Conservation (phyloP, 2,113 vertebrate genomes). For the Odontesthes bonariensis region DNA sequence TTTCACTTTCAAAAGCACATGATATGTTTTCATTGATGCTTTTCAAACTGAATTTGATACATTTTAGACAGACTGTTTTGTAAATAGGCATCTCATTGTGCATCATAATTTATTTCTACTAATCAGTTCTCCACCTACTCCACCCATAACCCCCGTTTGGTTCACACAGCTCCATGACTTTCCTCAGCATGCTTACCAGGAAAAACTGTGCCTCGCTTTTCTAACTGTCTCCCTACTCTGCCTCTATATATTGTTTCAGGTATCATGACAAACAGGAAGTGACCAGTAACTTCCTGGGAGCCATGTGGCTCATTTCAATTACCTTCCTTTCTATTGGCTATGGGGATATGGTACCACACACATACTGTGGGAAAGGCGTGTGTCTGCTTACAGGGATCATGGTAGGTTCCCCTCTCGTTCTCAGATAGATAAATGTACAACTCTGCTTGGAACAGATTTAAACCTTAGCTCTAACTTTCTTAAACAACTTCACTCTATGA, state of each 20-base stretch:
- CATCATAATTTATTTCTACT: conserved; percentile 40
- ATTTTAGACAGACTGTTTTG: conserved; percentile 27
- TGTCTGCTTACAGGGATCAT: conserved; percentile 98
- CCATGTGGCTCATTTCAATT: conserved; percentile 99
- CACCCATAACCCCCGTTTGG: conserved; percentile 49
- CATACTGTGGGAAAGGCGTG: conserved; percentile 96
- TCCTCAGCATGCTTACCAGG: conserved; percentile 66
- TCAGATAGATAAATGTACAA: neutral
- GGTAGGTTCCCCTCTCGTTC: conserved; percentile 79
- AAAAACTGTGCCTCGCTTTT: conserved; percentile 17
- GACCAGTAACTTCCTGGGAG: conserved; percentile 97
- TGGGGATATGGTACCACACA: conserved; percentile 97
- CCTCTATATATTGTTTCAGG: conserved; percentile 81
- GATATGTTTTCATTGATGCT: conserved; percentile 6
- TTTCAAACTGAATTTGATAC: conserved; percentile 21
- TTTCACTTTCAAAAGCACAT: conserved; percentile 14
- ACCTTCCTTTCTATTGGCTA: conserved; percentile 98
- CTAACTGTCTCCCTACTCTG: conserved; percentile 64
- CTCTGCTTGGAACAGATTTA: no score
- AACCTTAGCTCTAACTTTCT: no score
- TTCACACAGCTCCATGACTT: conserved; percentile 55
- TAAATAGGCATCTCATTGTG: conserved; percentile 42
- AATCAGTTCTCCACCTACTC: conserved; percentile 32
- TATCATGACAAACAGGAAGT: conserved; percentile 98
- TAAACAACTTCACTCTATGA: no score